phyloP scores from a whole-genome alignment of 2,888 invertebrate genomes.

The Drosophila koepferae region DNA sequence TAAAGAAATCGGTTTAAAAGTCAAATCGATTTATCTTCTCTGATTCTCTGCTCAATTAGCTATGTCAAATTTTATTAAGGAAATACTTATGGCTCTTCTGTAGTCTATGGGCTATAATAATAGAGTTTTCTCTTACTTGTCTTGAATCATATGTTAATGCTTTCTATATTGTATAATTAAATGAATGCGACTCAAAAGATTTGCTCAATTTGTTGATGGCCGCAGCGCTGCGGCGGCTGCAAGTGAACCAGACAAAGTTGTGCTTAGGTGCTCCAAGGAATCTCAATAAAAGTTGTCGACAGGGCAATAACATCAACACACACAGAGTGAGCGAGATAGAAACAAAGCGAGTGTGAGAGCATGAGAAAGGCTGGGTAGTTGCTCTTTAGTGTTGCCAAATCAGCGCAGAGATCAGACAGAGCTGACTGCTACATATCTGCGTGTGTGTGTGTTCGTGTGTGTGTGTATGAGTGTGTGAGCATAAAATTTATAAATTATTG shows the following conservation, averaged over 20 bases:
- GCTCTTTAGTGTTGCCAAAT: constrained; percentile 46
- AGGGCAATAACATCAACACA: constrained; percentile 27
- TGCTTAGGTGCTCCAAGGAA: constrained; percentile 53
- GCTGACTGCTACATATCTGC: not conserved
- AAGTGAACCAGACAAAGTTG: constrained; percentile 10
- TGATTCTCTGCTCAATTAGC: not conserved
- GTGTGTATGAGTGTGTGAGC: constrained; percentile 41
- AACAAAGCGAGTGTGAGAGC: not conserved
- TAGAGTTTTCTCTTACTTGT: not conserved
- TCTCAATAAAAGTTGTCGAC: constrained; percentile 69
- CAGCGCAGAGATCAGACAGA: constrained; percentile 69
- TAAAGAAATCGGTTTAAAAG: not conserved
- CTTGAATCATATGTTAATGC: not conserved
- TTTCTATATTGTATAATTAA: not conserved
- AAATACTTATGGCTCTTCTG: too few relatives aligned
- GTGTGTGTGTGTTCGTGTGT: constrained; percentile 15
- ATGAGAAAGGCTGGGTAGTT: not conserved
- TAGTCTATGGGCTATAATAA: too few relatives aligned
- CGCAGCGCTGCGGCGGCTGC: not conserved
- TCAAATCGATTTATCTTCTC: not conserved
- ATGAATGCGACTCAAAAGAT: not conserved
- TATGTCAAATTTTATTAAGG: not conserved
- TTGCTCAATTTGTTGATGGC: constrained; percentile 2
- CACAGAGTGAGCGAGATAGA: not conserved
- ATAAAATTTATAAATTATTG: constrained; percentile 80